These are phyloP conservation scores for Ageneiosus marmoratus DNA, from an alignment of 2,113 vertebrate species.

Conservation along the genomic window DNA sequence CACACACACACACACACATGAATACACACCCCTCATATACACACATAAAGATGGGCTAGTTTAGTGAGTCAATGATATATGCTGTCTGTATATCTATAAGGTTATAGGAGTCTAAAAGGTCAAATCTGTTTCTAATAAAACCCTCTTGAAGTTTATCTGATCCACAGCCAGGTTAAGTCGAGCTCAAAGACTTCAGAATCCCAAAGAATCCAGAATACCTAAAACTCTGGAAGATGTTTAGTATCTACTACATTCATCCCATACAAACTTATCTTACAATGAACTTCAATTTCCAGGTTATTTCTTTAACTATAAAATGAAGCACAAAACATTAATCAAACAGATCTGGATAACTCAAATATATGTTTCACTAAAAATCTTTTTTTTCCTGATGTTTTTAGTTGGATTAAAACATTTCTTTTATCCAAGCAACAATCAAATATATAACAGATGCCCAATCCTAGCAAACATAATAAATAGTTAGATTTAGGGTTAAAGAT, in stretches of 20 bases:
- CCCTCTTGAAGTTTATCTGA: slow-evolving; percentile 9
- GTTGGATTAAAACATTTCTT: not conserved
- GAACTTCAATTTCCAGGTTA: not conserved
- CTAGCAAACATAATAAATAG: not conserved
- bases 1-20: not conserved
- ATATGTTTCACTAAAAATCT: too few relatives aligned
- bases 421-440: not conserved
- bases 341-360: not conserved
- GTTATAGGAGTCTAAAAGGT: slow-evolving; percentile 16
- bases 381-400: not conserved
- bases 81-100: not conserved
- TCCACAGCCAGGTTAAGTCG: not conserved
- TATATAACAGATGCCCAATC: not conserved
- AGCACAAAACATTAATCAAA: not conserved
- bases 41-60: too few relatives aligned
- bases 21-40: not conserved
- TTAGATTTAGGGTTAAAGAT: not conserved
- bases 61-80: slow-evolving; percentile 4
- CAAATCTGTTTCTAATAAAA: slow-evolving; percentile 30
- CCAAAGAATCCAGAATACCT: not conserved
- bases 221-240: not conserved
- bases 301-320: not conserved
- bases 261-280: not conserved
- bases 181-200: not conserved
- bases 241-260: not conserved